Evolutionary conservation across 1,140 invertebrate species (phyloP), one percentile per base, ranked within the genome.

Genomic region (Scaptomyza hsui): DNA sequence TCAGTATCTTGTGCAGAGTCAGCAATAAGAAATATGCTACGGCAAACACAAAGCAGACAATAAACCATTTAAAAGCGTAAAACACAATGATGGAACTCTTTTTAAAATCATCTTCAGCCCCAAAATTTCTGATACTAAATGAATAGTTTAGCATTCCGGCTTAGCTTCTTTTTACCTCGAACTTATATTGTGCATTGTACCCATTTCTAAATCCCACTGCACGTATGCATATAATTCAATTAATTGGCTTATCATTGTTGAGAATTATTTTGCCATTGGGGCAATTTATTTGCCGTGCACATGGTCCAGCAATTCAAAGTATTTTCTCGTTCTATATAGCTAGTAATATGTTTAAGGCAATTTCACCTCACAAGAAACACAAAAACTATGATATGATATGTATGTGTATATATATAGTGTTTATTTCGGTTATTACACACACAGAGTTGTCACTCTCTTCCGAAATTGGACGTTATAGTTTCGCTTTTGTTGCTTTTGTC

Each of bases 171-270:
- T n/a, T n/a, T n/a, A n/a, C n/a, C n/a, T n/a, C n/a, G n/a, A n/a
- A n/a, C n/a, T n/a, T n/a, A n/a, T n/a, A n/a, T n/a, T n/a, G n/a
- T n/a, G n/a, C n/a, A n/a, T n/a, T n/a, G n/a, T n/a, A n/a, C n/a
- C n/a, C n/a, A n/a, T n/a, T n/a, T n/a, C n/a, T n/a, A 24, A 6
- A 24, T 24, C 24, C 24, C 4, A 24, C 24, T 24, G 24, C 24
- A n/a, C 29, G 26, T 21, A 52, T 26, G 59, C 49, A 55, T 59
- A 42, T 55, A 75, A 47, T 61, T 60, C 59, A 48, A 72, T 85
- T 83, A 83, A 85, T 83, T 85, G 80, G 80, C 70, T 79, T 76
- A 83, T 85, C 81, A 85, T 83, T 21, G 56, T 67, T 21, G 68
- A 37, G 63, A 42, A 79, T 79, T 76, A 79, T 85, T 77, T 75